Evolutionary conservation across 2,888 invertebrate genomes (phyloP), one percentile per base, ranked within the genome.

Genomic region (Notocelia uddmanniana): DNA sequence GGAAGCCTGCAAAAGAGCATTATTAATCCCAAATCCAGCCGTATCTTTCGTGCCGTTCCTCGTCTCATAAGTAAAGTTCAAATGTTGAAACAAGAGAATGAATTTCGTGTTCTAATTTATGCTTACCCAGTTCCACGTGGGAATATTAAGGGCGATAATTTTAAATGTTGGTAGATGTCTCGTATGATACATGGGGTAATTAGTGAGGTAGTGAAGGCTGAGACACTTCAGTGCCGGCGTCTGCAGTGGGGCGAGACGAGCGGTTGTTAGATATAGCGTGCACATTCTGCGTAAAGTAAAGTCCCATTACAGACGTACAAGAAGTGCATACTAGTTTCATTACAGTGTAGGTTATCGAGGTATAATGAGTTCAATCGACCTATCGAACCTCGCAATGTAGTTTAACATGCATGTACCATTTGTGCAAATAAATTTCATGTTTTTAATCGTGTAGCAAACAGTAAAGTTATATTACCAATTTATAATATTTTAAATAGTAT

Each of bases 101-200:
- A 86, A 87, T 86, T 87, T 85, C 78, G 77, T 84, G 84, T 85
- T 84, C 79, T 85, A 89, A 89, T 89, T 88, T 86, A 87, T 88
- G 85, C 82, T 81, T 81, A 85, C 84, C 81, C 45, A 45, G 45
- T 45, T 45, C 45, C 83, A 81, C 83, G 82, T 77, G 81, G 81
- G 80, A 80, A 81, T 82, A 85, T 86, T 84, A 83, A 79, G 82
- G 84, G 79, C 77, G 79, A 77, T 76, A 77, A 81, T 74, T 74
- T 68, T 71, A 71, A 74, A 72, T 70, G 70, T 71, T 34, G 66
- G 72, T 62, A 64, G 54, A 57, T 71, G 71, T 67, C 85, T 73
- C 77, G 77, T 84, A 83, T 88, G 88, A 90, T 85, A 86, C 85
- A 88, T 67, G 19, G 52, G 83, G 85, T 85, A 87, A 90, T 90